Base-by-base conservation (phyloP, 1,140 invertebrate species). In the Drosophila suzukii region DNA sequence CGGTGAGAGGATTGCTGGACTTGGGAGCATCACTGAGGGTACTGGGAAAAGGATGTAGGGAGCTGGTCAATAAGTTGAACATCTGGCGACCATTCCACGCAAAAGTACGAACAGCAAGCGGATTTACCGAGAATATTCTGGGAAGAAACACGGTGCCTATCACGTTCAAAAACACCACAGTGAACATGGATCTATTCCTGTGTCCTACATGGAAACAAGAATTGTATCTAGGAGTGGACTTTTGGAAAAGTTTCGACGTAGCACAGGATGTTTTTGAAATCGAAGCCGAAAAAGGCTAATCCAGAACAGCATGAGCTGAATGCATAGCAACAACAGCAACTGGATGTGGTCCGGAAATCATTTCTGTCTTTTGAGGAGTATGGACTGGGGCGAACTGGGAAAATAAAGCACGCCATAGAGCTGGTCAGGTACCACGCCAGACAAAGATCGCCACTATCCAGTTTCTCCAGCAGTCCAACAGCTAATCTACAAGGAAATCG, bases 221-320 rank as follows among this genome's bases (percentile, higher is more conserved):
- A 8, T 6, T 57, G 6, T 57, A 57, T 12, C n/a, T 57, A 8
- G 41, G 41, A 11, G 56, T n/a, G n/a, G n/a, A n/a, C n/a, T 58
- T 58, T 20, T 58, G 17, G 41, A 13, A 13, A 1, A 11, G 24
- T 13, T 47, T 58, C 11, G 8, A 11, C 11, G 12, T 58, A 6
- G 43, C 56, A 13, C 30, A 17, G 3, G 4, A 17, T 8, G 2
- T 58, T 3, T 32, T 58, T 0, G 43, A 12, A 1, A 1, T 46
- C 7, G 56, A n/a, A 1, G 10, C n/a, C 4, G 7, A 8, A n/a
- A 5, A 13, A 10, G 12, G 5, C 27, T 8, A 27, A 57, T 6
- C n/a, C 55, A 3, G 56, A 46, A 20, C 17, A 15, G 3, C 24
- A 58, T 1, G 8, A 44, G 4, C 6, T 46, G 1, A 58, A 7